Evolutionary conservation across 2,797 vertebrate genomes (phyloP).

Genomic region (Scleropages formosus): DNA sequence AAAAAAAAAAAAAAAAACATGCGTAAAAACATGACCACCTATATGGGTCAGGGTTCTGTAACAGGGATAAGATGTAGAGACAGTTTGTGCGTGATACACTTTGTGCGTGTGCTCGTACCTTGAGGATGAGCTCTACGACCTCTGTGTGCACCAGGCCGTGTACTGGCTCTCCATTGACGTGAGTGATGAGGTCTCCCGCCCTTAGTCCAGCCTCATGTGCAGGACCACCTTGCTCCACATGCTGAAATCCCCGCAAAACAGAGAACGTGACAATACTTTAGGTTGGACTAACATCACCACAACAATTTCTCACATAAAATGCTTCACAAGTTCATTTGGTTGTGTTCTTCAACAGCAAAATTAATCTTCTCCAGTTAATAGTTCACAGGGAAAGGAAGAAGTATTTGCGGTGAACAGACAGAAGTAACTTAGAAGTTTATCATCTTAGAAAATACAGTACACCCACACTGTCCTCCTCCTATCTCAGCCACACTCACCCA

Average conservation of each 20-base stretch:
- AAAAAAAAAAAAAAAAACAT: constrained; percentile 4
- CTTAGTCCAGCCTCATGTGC: constrained; percentile 87
- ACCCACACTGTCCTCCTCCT: not conserved
- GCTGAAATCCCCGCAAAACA: constrained; percentile 62
- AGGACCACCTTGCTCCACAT: constrained; percentile 87
- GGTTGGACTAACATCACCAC: not conserved
- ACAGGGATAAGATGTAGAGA: not conserved
- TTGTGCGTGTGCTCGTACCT: constrained; percentile 64
- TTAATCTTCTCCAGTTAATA: not conserved
- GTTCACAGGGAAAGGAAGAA: not conserved
- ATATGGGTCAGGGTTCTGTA: not conserved
- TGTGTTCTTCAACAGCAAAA: not conserved
- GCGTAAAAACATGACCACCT: not conserved
- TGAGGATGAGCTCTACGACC: constrained; percentile 94
- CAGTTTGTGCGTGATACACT: not conserved
- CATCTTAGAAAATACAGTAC: too few relatives aligned
- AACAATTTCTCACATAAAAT: not conserved
- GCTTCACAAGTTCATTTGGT: not conserved
- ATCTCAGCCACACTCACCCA: constrained; percentile 78
- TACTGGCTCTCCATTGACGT: constrained; percentile 91
- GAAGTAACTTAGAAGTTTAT: too few relatives aligned
- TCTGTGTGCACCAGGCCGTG: constrained; percentile 95
- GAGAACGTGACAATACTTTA: not conserved
- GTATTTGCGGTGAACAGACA: too few relatives aligned
- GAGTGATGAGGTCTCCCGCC: constrained; percentile 93